Evolutionary conservation across 2,113 vertebrate species (phyloP).

Genomic region (Prionailurus viverrinus): DNA sequence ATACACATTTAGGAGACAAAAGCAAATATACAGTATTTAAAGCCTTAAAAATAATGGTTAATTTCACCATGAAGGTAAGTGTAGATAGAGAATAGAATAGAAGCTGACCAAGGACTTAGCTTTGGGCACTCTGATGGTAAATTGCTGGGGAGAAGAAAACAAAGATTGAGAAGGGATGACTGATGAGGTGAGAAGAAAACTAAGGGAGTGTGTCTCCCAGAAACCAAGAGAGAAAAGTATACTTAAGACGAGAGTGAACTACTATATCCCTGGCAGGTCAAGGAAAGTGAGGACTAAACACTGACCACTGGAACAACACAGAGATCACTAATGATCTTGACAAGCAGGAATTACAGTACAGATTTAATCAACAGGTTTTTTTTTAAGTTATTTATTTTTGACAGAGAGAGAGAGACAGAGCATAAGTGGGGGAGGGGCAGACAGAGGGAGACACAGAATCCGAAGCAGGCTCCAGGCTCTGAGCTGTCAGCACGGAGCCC

Average conservation of each 20-base stretch:
- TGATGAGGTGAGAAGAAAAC: not conserved
- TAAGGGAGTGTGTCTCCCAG: not conserved
- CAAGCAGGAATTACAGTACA: not conserved
- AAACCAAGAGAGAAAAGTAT: not conserved
- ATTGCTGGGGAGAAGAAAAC: not conserved
- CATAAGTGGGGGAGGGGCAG: too few species aligned
- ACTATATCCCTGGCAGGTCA: not conserved
- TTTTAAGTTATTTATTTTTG: too few species aligned
- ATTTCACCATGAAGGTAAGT: not conserved
- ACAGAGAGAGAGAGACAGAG: too few species aligned
- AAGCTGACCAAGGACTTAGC: not conserved
- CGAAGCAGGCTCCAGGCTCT: too few species aligned
- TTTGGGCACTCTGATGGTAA: not conserved
- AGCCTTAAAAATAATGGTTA: not conserved
- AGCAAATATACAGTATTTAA: not conserved
- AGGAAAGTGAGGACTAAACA: slow-evolving; percentile 1
- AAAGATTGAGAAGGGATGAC: not conserved
- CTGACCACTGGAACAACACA: not conserved
- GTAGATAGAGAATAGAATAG: not conserved
- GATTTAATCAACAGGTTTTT: not conserved
- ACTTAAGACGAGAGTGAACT: not conserved
- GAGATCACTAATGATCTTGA: not conserved
- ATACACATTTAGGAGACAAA: not conserved
- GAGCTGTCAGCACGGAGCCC: too few species aligned
- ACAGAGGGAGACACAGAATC: too few species aligned